These are phyloP conservation scores for Parnassius glacialis DNA, from an alignment of 2,888 invertebrate genomes.

Conservation along the genomic window DNA sequence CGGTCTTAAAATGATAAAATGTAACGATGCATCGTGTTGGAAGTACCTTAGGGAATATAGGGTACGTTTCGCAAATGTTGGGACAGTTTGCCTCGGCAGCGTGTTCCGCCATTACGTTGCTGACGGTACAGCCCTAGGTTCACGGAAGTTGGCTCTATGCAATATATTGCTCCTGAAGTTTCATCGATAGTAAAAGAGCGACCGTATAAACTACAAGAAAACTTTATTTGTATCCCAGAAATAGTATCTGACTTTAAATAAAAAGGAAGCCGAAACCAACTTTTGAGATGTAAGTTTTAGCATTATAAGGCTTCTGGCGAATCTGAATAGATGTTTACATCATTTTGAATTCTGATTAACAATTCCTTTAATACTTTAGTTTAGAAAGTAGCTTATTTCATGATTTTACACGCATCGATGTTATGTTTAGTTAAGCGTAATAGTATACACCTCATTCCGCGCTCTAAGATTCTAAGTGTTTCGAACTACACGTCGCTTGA, in stretches of 20 bases:
- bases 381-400: not conserved
- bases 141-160: slow-evolving; percentile 9
- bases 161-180: slow-evolving; percentile 11
- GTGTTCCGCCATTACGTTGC: slow-evolving; percentile 47
- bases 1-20: slow-evolving; percentile 42
- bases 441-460: too few relatives aligned
- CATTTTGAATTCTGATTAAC: slow-evolving; percentile 5
- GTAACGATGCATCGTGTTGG: slow-evolving; percentile 45
- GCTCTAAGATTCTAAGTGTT: too few relatives aligned
- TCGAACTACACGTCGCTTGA: not conserved
- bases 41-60: slow-evolving; percentile 49
- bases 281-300: slow-evolving; percentile 11
- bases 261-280: slow-evolving; percentile 1
- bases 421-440: too few relatives aligned
- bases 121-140: slow-evolving; percentile 32
- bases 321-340: slow-evolving; percentile 12
- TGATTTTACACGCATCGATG: too few relatives aligned
- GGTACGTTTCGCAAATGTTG: slow-evolving; percentile 56
- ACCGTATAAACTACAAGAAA: slow-evolving; percentile 16
- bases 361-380: not conserved
- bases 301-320: slow-evolving; percentile 11
- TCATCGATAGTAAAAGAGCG: slow-evolving; percentile 12
- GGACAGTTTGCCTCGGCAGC: slow-evolving; percentile 54
- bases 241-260: slow-evolving; percentile 17
- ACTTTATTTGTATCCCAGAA: slow-evolving; percentile 20